phyloP scores from a whole-genome alignment of 2,113 vertebrate species.

The Verasper variegatus region DNA sequence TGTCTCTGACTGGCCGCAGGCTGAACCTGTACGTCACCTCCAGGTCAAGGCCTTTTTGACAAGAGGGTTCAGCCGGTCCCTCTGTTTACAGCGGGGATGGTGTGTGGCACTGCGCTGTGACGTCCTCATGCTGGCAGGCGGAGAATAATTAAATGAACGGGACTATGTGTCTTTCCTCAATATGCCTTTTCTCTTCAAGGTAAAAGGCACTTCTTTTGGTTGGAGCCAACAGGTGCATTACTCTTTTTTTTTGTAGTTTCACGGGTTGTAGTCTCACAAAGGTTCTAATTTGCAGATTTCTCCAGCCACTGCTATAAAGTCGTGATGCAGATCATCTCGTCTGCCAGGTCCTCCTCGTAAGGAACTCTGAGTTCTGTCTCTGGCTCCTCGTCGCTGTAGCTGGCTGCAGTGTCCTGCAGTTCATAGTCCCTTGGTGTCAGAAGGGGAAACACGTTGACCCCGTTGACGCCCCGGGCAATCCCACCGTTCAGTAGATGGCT shows the following conservation, averaged over 20 bases:
- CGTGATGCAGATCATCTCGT: conserved; percentile 99
- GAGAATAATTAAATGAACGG: conserved; percentile 57
- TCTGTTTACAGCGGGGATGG: conserved; percentile 51
- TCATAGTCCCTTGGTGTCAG: conserved; percentile 89
- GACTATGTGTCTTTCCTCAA: conserved; percentile 75
- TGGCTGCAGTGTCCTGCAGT: conserved; percentile 90
- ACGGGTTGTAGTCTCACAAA: conserved; percentile 46
- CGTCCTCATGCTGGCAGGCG: conserved; percentile 61
- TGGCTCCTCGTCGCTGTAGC: conserved; percentile 95
- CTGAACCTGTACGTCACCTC: conserved; percentile 51
- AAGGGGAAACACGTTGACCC: conserved; percentile 86
- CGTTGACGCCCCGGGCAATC: conserved; percentile 83
- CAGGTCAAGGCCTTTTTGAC: conserved; percentile 51
- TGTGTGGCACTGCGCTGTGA: conserved; percentile 39
- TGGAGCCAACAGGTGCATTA: conserved; percentile 85
- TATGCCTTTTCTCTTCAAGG: conserved; percentile 87
- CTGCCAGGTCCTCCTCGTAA: conserved; percentile 97
- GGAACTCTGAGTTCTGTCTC: conserved; percentile 82
- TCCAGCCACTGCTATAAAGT: conserved; percentile 91
- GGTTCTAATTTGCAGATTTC: conserved; percentile 36
- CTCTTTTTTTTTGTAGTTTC: conserved; percentile 54
- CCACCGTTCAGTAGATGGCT: conserved; percentile 93
- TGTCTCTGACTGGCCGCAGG: conserved; percentile 61
- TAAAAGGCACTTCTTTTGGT: conserved; percentile 95
- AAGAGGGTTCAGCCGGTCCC: conserved; percentile 52